Evolutionary conservation across 2,797 vertebrate species (phyloP).

Genomic region (Tenualosa ilisha): DNA sequence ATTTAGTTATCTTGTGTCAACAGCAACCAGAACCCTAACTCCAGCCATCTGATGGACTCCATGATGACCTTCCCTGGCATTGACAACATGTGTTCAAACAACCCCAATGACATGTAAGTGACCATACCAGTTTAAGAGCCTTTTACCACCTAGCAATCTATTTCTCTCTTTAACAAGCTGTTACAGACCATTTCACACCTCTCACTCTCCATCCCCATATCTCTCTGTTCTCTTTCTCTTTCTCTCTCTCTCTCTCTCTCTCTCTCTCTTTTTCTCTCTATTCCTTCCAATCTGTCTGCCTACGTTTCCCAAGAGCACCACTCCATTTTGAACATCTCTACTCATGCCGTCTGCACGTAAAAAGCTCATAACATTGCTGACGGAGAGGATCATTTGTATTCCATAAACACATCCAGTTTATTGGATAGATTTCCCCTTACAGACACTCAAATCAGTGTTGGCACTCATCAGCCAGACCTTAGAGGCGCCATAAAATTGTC

Average conservation of each 20-base stretch:
- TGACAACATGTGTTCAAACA: conserved; percentile 80
- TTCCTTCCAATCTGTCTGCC: conserved; percentile 16
- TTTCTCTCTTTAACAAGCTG: not conserved
- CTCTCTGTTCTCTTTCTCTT: conserved; percentile 4
- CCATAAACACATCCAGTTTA: conserved; percentile 70
- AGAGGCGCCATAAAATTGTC: conserved; percentile 59
- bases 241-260: not conserved
- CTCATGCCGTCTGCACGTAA: conserved; percentile 52
- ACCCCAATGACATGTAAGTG: conserved; percentile 71
- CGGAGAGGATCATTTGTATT: conserved; percentile 70
- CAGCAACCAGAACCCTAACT: conserved; percentile 82
- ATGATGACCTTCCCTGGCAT: conserved; percentile 90
- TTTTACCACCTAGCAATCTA: not conserved
- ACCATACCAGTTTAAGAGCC: not conserved
- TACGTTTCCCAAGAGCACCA: conserved; percentile 29
- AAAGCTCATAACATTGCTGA: conserved; percentile 55
- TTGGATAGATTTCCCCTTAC: conserved; percentile 65
- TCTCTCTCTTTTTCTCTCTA: conserved; percentile 28
- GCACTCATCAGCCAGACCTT: conserved; percentile 64
- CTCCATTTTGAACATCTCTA: conserved; percentile 43
- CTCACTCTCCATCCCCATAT: too few relatives aligned
- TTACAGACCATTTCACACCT: not conserved
- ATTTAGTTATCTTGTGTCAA: conserved; percentile 28
- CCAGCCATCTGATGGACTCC: conserved; percentile 72
- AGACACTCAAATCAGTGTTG: conserved; percentile 70